A percentile compares a stretch with the other conserved stretches of the same genome.
These are phyloP conservation scores for Eupithecia subfuscata DNA, from an alignment of 2,888 invertebrate genomes.

Conservation along the genomic window DNA sequence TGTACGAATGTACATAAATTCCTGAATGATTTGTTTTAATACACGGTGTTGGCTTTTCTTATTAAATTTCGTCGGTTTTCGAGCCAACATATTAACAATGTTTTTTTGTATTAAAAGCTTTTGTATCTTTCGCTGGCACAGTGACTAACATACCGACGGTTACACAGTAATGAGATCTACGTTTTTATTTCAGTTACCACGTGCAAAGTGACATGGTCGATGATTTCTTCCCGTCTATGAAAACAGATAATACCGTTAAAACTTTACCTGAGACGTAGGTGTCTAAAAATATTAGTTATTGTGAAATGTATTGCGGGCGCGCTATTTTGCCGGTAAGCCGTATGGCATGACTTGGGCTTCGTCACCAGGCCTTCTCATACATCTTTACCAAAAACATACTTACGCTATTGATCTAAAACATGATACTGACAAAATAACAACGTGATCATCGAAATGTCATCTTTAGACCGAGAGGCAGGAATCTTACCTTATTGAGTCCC, in stretches of 20 bases:
- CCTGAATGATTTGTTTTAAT: neutral
- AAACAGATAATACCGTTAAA: slow-evolving; percentile 79
- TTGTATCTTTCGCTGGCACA: slow-evolving; percentile 7
- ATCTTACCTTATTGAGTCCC: neutral
- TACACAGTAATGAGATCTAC: slow-evolving; percentile 56
- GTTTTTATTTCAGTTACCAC: slow-evolving; percentile 93
- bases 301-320: slow-evolving; percentile 55
- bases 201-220: slow-evolving; percentile 96
- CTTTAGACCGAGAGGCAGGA: slow-evolving; percentile 44
- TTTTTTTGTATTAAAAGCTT: neutral
- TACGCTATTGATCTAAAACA: slow-evolving; percentile 50
- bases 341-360: slow-evolving; percentile 74
- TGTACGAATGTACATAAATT: neutral
- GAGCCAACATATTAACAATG: neutral
- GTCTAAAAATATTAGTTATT: slow-evolving; percentile 53
- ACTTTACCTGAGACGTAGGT: slow-evolving; percentile 64
- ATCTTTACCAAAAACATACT: slow-evolving; percentile 39
- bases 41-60: slow-evolving; percentile 9
- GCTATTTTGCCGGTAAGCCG: slow-evolving; percentile 74
- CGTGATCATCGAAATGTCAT: slow-evolving; percentile 77
- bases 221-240: slow-evolving; percentile 91
- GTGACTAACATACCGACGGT: slow-evolving; percentile 56
- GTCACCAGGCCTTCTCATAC: slow-evolving; percentile 55
- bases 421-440: slow-evolving; percentile 51
- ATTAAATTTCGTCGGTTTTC: neutral